Evolutionary conservation across 2,797 vertebrate genomes (phyloP).

Genomic region (Euphonia xanthogaster): DNA sequence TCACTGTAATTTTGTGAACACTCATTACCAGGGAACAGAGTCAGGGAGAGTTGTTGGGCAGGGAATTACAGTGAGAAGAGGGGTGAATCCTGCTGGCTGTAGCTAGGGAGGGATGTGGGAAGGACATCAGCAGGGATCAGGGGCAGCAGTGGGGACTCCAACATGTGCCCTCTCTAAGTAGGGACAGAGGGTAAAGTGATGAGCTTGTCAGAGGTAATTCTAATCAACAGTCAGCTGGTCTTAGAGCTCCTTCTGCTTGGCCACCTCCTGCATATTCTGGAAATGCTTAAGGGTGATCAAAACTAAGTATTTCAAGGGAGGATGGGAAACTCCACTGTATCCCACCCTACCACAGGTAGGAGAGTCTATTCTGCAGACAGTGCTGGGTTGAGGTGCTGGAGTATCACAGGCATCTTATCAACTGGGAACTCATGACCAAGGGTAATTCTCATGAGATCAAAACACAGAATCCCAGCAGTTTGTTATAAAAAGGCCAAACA

Average conservation of each 20-base stretch:
- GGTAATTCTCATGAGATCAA: not conserved
- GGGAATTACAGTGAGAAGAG: not conserved
- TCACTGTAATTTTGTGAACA: not conserved
- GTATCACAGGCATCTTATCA: not conserved
- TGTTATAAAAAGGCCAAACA: not conserved
- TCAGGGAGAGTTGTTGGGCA: not conserved
- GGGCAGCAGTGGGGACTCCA: not conserved
- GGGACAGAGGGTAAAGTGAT: not conserved
- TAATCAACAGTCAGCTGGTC: not conserved
- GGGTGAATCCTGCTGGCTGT: not conserved
- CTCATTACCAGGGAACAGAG: not conserved
- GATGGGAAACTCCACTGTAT: not conserved
- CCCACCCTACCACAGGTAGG: not conserved
- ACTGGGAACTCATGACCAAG: not conserved
- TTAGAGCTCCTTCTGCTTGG: not conserved
- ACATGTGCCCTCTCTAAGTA: rapidly evolving
- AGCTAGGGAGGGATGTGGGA: not conserved
- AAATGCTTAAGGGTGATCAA: not conserved
- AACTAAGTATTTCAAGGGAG: not conserved
- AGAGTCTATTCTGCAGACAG: not conserved
- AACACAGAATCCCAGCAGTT: not conserved
- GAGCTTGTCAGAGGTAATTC: not conserved
- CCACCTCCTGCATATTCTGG: not conserved
- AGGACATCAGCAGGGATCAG: not conserved
- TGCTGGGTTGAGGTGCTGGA: not conserved